These are phyloP conservation scores for Cataglyphis hispanica DNA, from an alignment of 1,140 invertebrate species.

Conservation along the genomic window DNA sequence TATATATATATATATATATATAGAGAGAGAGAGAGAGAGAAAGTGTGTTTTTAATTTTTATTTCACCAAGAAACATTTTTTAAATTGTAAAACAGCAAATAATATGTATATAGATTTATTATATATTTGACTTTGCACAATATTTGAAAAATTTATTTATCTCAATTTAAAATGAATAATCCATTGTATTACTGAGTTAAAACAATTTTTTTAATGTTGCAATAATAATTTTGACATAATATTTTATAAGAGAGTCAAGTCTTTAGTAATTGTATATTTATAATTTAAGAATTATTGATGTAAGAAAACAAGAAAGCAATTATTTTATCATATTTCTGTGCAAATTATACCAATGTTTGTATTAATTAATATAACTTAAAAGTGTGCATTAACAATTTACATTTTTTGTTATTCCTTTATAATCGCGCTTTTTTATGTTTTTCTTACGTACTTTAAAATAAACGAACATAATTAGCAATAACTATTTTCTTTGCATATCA, in stretches of 20 bases:
- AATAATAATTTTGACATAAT: conserved; percentile 7
- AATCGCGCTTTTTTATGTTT: not conserved
- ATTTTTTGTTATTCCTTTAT: not conserved
- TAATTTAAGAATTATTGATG: not conserved
- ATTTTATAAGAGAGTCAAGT: not conserved
- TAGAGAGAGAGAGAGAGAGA: no score
- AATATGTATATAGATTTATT: no score
- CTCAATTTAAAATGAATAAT: not conserved
- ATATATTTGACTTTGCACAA: not conserved
- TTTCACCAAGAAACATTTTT: not conserved
- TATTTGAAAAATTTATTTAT: not conserved
- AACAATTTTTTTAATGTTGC: not conserved
- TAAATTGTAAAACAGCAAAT: not conserved
- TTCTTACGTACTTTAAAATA: not conserved
- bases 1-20: no score
- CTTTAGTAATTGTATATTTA: not conserved
- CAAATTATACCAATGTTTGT: not conserved
- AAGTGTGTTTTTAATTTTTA: not conserved
- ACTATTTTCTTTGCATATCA: not conserved
- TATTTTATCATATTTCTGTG: not conserved
- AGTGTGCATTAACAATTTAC: not conserved
- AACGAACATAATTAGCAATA: not conserved
- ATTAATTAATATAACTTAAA: not conserved
- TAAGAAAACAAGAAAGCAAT: not conserved
- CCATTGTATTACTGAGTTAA: not conserved